A percentile compares a stretch with the other conserved stretches of the same genome.
Evolutionary conservation across 2,797 vertebrate species (phyloP).

Genomic region (Bothrops alternatus): DNA sequence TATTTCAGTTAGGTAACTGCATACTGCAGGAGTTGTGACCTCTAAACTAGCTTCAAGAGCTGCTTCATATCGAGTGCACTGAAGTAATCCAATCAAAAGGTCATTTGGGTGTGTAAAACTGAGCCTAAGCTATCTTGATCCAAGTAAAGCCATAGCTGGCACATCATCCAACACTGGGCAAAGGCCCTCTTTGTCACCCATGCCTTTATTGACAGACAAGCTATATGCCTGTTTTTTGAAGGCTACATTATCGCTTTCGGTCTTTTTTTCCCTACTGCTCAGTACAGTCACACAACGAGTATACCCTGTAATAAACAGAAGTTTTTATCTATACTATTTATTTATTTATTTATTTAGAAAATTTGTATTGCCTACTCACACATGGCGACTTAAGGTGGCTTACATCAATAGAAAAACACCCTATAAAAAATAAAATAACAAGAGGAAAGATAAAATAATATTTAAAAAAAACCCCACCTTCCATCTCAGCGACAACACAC

Average conservation of each 20-base stretch:
- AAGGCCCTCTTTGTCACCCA: not conserved
- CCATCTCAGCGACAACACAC: too few species aligned
- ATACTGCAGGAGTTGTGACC: not conserved
- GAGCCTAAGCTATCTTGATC: not conserved
- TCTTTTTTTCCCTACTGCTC: slow-evolving; percentile 57
- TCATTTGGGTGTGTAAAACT: not conserved
- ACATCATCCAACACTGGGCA: not conserved
- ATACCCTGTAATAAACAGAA: slow-evolving; percentile 58
- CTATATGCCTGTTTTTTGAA: not conserved
- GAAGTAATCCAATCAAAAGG: not conserved
- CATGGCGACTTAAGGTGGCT: too few species aligned
- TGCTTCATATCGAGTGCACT: not conserved
- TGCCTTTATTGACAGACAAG: not conserved
- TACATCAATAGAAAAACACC: too few species aligned
- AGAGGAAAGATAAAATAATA: too few species aligned
- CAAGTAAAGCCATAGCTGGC: not conserved
- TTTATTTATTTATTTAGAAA: too few species aligned
- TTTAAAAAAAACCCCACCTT: too few species aligned
- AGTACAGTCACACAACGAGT: slow-evolving; percentile 62
- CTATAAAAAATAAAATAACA: too few species aligned
- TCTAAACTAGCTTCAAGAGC: not conserved
- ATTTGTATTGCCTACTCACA: too few species aligned
- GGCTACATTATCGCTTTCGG: not conserved
- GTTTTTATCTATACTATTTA: slow-evolving; percentile 45
- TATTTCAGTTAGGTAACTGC: not conserved